phyloP scores from a whole-genome alignment of 2,888 invertebrate genomes.

The Andrena dorsata region DNA sequence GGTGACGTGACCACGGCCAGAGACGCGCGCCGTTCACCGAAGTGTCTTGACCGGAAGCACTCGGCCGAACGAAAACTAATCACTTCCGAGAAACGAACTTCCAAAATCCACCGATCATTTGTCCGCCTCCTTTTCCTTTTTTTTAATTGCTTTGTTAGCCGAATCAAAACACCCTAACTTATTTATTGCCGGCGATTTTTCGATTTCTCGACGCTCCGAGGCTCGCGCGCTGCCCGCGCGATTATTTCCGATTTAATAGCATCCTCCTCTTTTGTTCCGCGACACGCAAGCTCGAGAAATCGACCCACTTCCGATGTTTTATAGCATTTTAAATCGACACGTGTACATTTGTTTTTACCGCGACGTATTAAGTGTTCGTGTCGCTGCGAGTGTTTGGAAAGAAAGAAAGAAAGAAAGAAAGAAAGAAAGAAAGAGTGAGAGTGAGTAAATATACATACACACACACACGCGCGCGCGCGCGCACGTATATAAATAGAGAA shows the following conservation, averaged over 20 bases:
- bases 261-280: background rate
- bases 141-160: conserved; percentile 63
- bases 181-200: conserved; percentile 74
- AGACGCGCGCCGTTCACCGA: conserved; percentile 4
- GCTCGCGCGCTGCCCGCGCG: conserved; percentile 2
- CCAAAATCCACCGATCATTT: conserved; percentile 57
- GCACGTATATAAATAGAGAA: background rate
- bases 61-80: conserved; percentile 65
- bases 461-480: background rate
- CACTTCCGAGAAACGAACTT: conserved; percentile 50
- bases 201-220: conserved; percentile 41
- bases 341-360: conserved; percentile 65
- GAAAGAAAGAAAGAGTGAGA: background rate
- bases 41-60: conserved; percentile 62
- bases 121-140: conserved; percentile 34
- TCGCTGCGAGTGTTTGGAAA: conserved; percentile 9
- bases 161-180: conserved; percentile 78
- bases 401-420: background rate
- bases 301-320: conserved; percentile 57
- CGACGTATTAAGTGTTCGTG: conserved; percentile 38
- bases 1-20: background rate
- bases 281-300: conserved; percentile 26
- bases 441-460: conserved; percentile 3
- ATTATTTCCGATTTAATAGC: conserved; percentile 1
- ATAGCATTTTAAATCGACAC: conserved; percentile 70